Evolutionary conservation across 1,140 invertebrate species (phyloP), one percentile per base, ranked within the genome.

Genomic region (Yoshiicerus persimilis): DNA sequence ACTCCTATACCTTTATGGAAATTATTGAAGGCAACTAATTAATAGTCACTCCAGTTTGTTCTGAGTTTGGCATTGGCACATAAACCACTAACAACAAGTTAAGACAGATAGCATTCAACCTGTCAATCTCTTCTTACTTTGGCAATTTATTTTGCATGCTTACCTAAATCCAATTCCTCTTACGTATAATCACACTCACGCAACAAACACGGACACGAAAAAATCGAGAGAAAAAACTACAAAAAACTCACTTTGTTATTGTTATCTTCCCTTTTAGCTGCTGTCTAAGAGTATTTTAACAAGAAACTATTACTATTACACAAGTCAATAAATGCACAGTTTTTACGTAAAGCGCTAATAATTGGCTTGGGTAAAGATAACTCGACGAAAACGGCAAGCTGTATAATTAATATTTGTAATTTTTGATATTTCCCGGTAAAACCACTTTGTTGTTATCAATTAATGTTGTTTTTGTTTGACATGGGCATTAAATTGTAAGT

Each of bases 1-100:
- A 38, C 32, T 56, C 47, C 47, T 80, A 20, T 80, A 80, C 75
- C 75, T 80, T 80, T 80, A 80, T 80, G 75, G 75, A 80, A 80
- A 80, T 36, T 80, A 80, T 80, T 80, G 75, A 80, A 80, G 75
- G 75, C 38, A 23, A 80, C 75, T 80, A 80, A 80, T 80, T 34
- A 80, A 80, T 80, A 80, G 75, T 80, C 75, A 80, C 75, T 80
- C 32, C 75, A 80, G 75, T 80, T 32, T 23, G 32, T 34, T 80
- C 20, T 80, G 20, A 25, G 64, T 77, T 23, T 80, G 75, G 32
- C 34, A 80, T 16, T 70, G 25, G 66, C 25, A 70, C 66, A 70
- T 30, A 30, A 16, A 70, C 25, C 30, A 80, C 32, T 80, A 34
- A 80, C 32, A 80, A 11, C 13, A 80, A 80, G 75, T 34, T 56